Percentiles rank a stretch among this genome's conserved stretches.
These are phyloP conservation scores for Promerops cafer DNA, from an alignment of 2,113 vertebrate species.

Conservation along the genomic window DNA sequence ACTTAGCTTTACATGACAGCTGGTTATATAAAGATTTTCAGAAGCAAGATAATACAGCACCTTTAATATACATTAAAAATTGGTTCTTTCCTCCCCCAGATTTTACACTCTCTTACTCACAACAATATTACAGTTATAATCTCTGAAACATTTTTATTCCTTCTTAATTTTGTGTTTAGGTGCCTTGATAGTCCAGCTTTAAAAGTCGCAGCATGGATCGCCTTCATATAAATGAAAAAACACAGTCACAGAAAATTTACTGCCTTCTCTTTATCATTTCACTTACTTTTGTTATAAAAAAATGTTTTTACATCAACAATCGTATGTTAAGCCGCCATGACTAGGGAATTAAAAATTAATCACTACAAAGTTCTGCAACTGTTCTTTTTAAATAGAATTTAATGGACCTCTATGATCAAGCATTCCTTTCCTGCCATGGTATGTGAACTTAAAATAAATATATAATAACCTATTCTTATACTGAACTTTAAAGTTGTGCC, in stretches of 20 bases:
- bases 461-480: background rate
- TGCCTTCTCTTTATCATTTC: background rate
- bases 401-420: background rate
- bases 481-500: background rate
- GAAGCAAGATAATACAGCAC: background rate
- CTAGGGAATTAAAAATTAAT: constrained; percentile 18
- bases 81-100: background rate
- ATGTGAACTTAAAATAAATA: background rate
- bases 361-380: background rate
- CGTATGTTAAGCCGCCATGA: background rate
- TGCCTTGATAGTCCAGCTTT: background rate
- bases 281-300: background rate
- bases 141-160: background rate
- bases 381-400: constrained; percentile 1
- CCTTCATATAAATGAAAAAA: background rate
- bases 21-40: background rate
- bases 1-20: background rate
- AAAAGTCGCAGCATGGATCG: background rate
- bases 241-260: background rate
- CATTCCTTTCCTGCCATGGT: background rate
- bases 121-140: background rate
- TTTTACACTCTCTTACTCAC: background rate
- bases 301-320: background rate
- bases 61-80: background rate
- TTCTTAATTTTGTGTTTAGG: background rate